Conservation (phyloP, 2,797 vertebrate species). For the Semaprochilodus insignis region DNA sequence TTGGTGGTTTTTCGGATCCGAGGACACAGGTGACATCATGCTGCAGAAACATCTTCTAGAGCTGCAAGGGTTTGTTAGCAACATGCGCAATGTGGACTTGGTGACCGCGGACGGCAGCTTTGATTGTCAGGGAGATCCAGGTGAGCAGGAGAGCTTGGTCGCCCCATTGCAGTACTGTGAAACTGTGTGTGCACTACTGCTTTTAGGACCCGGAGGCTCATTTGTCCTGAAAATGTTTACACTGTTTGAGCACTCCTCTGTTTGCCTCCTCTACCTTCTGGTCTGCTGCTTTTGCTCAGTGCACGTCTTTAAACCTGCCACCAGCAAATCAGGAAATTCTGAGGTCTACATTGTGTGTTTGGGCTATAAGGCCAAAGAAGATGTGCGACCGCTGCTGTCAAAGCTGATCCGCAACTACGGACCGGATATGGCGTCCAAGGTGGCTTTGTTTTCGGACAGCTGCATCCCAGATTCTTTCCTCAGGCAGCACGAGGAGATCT, state of each 20-base stretch:
- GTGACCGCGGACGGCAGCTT: constrained; percentile 97
- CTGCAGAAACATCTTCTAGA: constrained; percentile 83
- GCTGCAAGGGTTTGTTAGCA: constrained; percentile 82
- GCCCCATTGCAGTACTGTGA: constrained; percentile 93
- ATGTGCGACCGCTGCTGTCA: constrained; percentile 80
- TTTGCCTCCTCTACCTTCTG: constrained; percentile 91
- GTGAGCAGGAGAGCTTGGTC: constrained; percentile 93
- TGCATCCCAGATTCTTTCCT: constrained; percentile 80
- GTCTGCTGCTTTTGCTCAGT: constrained; percentile 89
- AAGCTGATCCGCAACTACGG: constrained; percentile 91
- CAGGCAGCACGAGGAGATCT: constrained; percentile 85
- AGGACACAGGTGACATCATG: constrained; percentile 95
- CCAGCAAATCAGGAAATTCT: constrained; percentile 96
- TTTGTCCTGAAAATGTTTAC: constrained; percentile 98
- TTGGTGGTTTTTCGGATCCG: constrained; percentile 94
- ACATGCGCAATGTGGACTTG: constrained; percentile 83
- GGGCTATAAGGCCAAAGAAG: constrained; percentile 80
- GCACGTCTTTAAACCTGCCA: constrained; percentile 92
- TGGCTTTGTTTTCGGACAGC: constrained; percentile 83
- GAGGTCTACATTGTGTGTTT: constrained; percentile 93
- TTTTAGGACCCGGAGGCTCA: constrained; percentile 86
- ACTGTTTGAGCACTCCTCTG: constrained; percentile 90
- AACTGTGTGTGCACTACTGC: constrained; percentile 84
- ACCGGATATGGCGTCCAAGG: constrained; percentile 74
- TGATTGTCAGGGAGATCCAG: constrained; percentile 95